Conservation (phyloP, 2,113 vertebrate genomes). For the Colinus virginianus region DNA sequence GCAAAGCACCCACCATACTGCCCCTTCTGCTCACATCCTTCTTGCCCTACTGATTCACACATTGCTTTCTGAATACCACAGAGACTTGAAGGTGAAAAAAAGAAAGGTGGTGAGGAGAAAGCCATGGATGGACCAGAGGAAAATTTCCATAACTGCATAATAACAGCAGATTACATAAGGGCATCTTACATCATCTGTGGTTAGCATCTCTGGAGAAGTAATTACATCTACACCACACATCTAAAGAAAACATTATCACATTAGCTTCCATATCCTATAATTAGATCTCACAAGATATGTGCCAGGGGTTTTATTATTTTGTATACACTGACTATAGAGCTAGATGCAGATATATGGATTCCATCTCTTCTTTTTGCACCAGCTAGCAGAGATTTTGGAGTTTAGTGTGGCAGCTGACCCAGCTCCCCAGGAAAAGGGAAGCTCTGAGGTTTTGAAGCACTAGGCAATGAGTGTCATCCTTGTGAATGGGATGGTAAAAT, state of each 20-base stretch:
- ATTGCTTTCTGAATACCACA: rapidly evolving
- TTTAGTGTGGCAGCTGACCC: background rate
- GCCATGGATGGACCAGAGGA: background rate
- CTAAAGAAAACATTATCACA: slow-evolving; percentile 55
- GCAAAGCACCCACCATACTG: rapidly evolving
- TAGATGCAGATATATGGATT: background rate
- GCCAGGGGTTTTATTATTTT: slow-evolving; percentile 25
- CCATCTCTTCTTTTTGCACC: background rate
- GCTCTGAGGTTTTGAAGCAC: background rate
- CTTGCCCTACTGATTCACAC: background rate
- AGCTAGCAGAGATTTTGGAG: slow-evolving; percentile 23
- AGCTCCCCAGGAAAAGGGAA: background rate
- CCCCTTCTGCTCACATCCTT: background rate
- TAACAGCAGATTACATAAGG: slow-evolving; percentile 51
- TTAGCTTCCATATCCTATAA: slow-evolving; percentile 57
- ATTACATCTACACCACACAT: slow-evolving; percentile 61
- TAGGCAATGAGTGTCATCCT: background rate
- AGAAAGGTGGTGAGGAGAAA: background rate
- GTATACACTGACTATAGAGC: background rate
- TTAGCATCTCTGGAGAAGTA: slow-evolving; percentile 61
- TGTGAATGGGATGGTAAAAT: background rate
- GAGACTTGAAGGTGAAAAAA: background rate
- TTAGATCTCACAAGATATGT: slow-evolving; percentile 5
- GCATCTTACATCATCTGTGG: slow-evolving; percentile 38
- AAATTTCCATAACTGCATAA: slow-evolving; percentile 37